A percentile compares a stretch with the other conserved stretches of the same genome.
These are phyloP conservation scores for Petaurus breviceps DNA, from an alignment of 2,113 vertebrate genomes.

Conservation along the genomic window DNA sequence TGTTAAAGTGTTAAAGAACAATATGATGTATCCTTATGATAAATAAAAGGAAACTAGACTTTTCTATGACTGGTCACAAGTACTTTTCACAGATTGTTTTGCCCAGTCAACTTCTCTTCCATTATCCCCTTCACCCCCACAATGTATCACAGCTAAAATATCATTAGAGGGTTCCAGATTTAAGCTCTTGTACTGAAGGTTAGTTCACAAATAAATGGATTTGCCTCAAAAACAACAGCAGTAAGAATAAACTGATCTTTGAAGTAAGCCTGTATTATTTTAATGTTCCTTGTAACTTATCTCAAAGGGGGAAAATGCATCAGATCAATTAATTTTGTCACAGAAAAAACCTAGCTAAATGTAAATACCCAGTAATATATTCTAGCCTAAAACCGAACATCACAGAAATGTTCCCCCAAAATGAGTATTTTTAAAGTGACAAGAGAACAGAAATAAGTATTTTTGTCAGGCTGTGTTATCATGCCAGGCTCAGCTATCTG, in stretches of 20 bases:
- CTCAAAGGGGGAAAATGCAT: constrained; percentile 17
- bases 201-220: constrained; percentile 3
- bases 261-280: constrained; percentile 35
- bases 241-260: constrained; percentile 48
- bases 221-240: background rate
- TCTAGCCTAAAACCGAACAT: constrained; percentile 42
- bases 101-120: background rate
- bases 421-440: constrained; percentile 44
- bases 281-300: background rate
- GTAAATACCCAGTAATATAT: constrained; percentile 29
- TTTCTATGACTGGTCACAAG: constrained; percentile 7
- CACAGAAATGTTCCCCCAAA: constrained; percentile 46
- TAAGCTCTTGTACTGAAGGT: constrained; percentile 32
- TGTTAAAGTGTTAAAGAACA: no score
- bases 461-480: background rate
- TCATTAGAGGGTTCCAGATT: constrained; percentile 6
- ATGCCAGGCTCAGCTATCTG: constrained; percentile 68
- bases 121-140: constrained; percentile 9
- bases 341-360: constrained; percentile 49
- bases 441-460: constrained; percentile 7
- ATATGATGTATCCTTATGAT: no score
- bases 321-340: constrained; percentile 55
- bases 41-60: no score
- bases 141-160: constrained; percentile 40
- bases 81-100: constrained; percentile 46